Evolutionary conservation across 2,888 invertebrate genomes (phyloP).

Genomic region (Trichogramma evanescens): DNA sequence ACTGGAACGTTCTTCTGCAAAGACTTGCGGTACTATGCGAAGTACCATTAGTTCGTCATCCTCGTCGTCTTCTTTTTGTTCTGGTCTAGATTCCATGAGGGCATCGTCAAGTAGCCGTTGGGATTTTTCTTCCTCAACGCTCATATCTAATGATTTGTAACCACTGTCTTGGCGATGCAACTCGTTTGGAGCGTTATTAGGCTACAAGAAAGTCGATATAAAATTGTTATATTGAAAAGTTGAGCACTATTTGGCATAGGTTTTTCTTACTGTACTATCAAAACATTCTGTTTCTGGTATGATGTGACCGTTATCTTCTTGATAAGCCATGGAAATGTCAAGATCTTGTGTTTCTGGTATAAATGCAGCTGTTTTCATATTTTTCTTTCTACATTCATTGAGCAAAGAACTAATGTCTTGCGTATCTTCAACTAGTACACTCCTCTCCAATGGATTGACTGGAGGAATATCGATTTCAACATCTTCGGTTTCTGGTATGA

Average conservation of each 20-base stretch:
- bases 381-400: too few species aligned
- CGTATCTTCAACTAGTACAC: neutral
- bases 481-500: constrained; percentile 16
- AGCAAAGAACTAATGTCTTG: too few species aligned
- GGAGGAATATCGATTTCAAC: constrained; percentile 1
- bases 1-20: constrained; percentile 16
- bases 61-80: constrained; percentile 10
- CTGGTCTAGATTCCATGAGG: neutral
- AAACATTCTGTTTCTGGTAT: too few species aligned
- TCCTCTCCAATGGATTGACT: neutral
- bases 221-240: neutral
- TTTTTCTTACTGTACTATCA: too few species aligned
- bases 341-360: too few species aligned
- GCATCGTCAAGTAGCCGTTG: constrained; percentile 1
- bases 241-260: too few species aligned
- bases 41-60: constrained; percentile 6
- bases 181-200: neutral
- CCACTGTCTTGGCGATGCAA: neutral
- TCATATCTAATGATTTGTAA: neutral
- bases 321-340: too few species aligned
- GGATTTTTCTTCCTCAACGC: neutral
- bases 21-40: neutral
- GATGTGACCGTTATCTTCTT: too few species aligned
- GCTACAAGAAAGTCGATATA: neutral
- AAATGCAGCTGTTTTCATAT: too few species aligned